Base-by-base conservation (phyloP, 2,888 invertebrate species). In the Ectemnius lituratus region DNA sequence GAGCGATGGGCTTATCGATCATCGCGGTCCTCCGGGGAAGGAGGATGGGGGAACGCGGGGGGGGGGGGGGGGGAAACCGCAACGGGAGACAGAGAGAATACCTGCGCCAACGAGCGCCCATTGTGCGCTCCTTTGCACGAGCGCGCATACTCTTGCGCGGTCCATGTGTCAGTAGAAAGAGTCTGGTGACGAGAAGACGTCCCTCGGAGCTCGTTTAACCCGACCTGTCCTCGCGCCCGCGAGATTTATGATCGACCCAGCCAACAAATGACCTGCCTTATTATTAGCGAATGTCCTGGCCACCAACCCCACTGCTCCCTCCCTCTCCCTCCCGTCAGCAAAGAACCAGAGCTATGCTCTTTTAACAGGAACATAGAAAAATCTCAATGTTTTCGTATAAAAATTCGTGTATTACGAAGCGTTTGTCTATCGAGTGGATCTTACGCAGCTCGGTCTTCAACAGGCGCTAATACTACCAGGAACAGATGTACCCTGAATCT, bases 401-500 rank as follows among this genome's bases (percentile, higher is more conserved):
- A 8, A 2, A 20, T 8, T 37, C 6, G 37, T 37, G 6, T 6
- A 37, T 37, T 37, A 23, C 3, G 23, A 23, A 23, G 2, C 3
- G 23, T 23, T 23, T 23, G 23, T 0, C 23, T 23, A 37, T 37
- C 37, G 37, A 37, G 37, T 37, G 37, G 37, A 8, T 37, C 37
- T 37, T 37, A 37, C 37, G 37, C 8, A 37, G 37, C 37, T 37
- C 37, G 37, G 1, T 3, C 28, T 37, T 37, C 28, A 37, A 0
- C 28, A 0, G 8, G 37, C 37, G 37, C 37, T 37, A 37, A 8
- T 37, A 69, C 81, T 84, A 83, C 79, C 74, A 46, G 49, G 84
- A 85, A 85, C 87, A 87, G 87, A 86, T 87, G 87, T 87, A 83
- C 82, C 78, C 80, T 82, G 85, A 85, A 85, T 85, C 82, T 77